These are phyloP conservation scores for Metellina segmentata DNA, from an alignment of 2,888 invertebrate species.

Conservation along the genomic window DNA sequence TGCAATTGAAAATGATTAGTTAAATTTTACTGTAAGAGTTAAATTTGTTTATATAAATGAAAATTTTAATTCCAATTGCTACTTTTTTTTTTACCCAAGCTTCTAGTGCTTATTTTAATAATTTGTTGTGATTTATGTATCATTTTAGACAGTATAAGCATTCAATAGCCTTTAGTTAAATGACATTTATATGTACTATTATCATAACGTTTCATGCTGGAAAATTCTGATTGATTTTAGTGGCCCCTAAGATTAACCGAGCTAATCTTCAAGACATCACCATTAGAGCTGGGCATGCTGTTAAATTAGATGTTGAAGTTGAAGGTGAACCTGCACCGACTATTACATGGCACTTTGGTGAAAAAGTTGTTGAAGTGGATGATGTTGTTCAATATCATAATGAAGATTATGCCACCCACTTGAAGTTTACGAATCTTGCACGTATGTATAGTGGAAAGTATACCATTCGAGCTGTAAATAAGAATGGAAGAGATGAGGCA, in stretches of 20 bases:
- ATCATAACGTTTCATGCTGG: not conserved
- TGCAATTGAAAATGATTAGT: too few species aligned
- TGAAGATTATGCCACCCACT: slow-evolving; percentile 92
- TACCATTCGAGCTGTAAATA: slow-evolving; percentile 93
- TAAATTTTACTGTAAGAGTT: too few species aligned
- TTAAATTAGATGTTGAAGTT: slow-evolving; percentile 93
- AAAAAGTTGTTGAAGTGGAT: slow-evolving; percentile 79
- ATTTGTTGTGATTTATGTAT: not conserved
- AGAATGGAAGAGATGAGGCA: slow-evolving; percentile 94
- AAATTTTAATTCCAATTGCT: too few species aligned
- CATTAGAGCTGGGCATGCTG: slow-evolving; percentile 93
- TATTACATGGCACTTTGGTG: slow-evolving; percentile 81
- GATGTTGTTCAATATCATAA: slow-evolving; percentile 80
- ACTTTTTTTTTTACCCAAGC: not conserved
- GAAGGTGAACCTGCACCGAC: slow-evolving; percentile 81
- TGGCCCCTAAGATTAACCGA: slow-evolving; percentile 98
- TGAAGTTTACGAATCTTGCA: slow-evolving; percentile 91
- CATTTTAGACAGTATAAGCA: too few species aligned
- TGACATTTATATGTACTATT: too few species aligned
- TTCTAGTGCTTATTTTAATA: not conserved
- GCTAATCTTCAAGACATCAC: slow-evolving; percentile 94
- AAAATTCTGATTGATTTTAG: slow-evolving; percentile 82
- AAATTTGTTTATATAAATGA: not conserved
- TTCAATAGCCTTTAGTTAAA: too few species aligned
- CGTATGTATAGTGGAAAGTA: slow-evolving; percentile 93